Conservation (phyloP, 2,888 invertebrate species). For the Papilio gigon region DNA sequence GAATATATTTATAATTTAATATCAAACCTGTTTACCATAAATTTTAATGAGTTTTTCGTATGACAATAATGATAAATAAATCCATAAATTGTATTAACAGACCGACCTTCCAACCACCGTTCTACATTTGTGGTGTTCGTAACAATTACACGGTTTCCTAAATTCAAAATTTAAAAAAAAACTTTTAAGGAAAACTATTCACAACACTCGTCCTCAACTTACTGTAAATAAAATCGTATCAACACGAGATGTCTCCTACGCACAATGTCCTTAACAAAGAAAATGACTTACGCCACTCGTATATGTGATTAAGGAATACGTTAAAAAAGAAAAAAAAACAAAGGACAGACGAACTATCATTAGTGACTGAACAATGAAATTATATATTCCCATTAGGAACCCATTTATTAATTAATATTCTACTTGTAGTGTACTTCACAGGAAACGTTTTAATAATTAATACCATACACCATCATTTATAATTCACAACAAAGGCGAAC, state of each 20-base stretch:
- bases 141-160: too few relatives aligned
- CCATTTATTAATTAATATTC: too few relatives aligned
- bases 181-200: neutral
- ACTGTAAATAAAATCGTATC: neutral
- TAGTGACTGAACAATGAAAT: neutral
- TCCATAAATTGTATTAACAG: too few relatives aligned
- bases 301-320: neutral
- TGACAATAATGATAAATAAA: too few relatives aligned
- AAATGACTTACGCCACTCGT: slow-evolving; percentile 12
- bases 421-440: too few relatives aligned
- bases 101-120: too few relatives aligned
- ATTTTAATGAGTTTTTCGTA: too few relatives aligned
- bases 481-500: neutral
- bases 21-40: too few relatives aligned
- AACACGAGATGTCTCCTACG: slow-evolving; percentile 5
- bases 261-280: slow-evolving; percentile 14
- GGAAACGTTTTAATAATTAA: neutral
- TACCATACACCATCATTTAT: neutral
- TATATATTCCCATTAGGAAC: neutral
- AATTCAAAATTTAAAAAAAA: neutral
- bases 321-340: slow-evolving; percentile 11
- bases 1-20: too few relatives aligned
- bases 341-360: neutral
- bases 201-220: neutral
- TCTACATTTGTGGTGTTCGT: too few relatives aligned